Base-by-base conservation (phyloP, 2,888 invertebrate species). In the Crematogaster levior region DNA sequence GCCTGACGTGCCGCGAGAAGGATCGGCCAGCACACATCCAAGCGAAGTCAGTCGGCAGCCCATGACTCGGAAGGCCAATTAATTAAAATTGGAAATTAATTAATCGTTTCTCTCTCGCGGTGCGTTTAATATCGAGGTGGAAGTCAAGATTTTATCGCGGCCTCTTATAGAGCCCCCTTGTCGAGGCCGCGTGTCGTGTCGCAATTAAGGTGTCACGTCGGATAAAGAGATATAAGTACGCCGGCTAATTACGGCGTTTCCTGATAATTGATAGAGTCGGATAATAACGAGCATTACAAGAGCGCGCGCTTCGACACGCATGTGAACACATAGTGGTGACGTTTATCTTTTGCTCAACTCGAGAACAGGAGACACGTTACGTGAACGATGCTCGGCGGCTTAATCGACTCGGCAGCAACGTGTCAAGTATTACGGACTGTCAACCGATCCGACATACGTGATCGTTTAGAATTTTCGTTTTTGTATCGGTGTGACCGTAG, bases 401-500 rank as follows among this genome's bases (percentile, higher is more conserved):
- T 66, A 75, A 72, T 58, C 48, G 56, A 80, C 37, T 60, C 24
- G 27, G 3, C 15, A 21, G 58, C 73, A 30, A 81, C 18, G 58
- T 10, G 43, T 34, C 18, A 56, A 37, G 75, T 75, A 37, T 75
- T 21, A 74, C 65, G 34, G 56, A 53, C 51, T 37, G 37, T 43
- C 66, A 63, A 51, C 37, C 27, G 60, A 60, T 46, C 60, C 30
- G 34, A 15, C 34, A 18, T 74, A 60, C 73, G 73, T 37, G 80
- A 87, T 86, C 86, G 84, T 61, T 70, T 61, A 3, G 81, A 81
- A 83, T 85, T 72, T 46, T 72, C 65, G 63, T 75, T 61, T 56
- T 56, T 58, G 48, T 72, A 61, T 37, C 70, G 12, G 79, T 75
- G 56, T 65, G 40, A 58, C n/a, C 75, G 74, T 30, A 34, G 21